Conservation (phyloP, 2,888 invertebrate genomes). For the Phyto melanocephala region DNA sequence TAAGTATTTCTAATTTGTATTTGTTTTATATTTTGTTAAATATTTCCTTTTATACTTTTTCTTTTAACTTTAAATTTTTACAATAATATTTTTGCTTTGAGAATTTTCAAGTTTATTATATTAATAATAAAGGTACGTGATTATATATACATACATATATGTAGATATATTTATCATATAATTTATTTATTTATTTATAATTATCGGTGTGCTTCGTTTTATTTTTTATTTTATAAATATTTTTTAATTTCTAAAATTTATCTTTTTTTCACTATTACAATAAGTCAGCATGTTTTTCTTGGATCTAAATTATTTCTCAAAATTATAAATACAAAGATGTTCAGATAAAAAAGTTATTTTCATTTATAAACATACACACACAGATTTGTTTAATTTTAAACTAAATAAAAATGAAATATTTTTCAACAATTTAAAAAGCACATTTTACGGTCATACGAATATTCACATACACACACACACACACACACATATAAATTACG, state of each 20-base stretch:
- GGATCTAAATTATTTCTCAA: neutral
- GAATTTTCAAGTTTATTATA: conserved; percentile 16
- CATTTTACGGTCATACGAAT: neutral
- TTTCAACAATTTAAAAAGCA: conserved; percentile 21
- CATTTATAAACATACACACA: conserved; percentile 1
- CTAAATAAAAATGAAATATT: neutral
- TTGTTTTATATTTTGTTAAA: conserved; percentile 43
- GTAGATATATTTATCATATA: conserved; percentile 53
- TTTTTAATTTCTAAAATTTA: conserved; percentile 14
- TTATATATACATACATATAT: too few species aligned
- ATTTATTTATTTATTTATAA: conserved; percentile 50
- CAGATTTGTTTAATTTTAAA: neutral
- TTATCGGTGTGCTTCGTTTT: conserved; percentile 66
- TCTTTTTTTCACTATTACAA: conserved; percentile 14
- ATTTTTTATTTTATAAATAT: conserved; percentile 44
- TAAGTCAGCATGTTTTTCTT: conserved; percentile 30
- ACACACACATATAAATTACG: neutral
- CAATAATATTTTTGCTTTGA: conserved; percentile 35
- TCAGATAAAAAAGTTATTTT: conserved; percentile 11
- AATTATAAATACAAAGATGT: neutral
- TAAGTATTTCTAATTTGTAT: conserved; percentile 47
- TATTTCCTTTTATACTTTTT: conserved; percentile 21
- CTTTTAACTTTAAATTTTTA: too few species aligned
- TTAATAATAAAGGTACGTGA: conserved; percentile 67
- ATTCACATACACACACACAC: too few species aligned